phyloP scores from a whole-genome alignment of 1,140 invertebrate genomes.

The Cylas formicarius region DNA sequence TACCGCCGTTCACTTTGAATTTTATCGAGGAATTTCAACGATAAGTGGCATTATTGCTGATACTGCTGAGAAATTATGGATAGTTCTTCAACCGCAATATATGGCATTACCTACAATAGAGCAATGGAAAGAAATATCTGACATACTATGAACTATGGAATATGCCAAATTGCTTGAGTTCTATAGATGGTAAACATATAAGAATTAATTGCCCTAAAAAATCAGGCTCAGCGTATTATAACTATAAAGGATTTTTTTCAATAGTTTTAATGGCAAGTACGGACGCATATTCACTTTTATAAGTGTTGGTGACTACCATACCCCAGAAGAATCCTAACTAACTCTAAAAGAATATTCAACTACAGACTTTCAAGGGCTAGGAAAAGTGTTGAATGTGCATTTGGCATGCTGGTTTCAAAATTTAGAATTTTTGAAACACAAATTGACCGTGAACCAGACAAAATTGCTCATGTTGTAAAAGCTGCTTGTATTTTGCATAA shows the following conservation, averaged over 20 bases:
- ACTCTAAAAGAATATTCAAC: too few species aligned
- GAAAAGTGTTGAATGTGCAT: conserved; percentile 5
- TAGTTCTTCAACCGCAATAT: conserved; percentile 14
- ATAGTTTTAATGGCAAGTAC: too few species aligned
- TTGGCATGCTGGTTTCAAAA: conserved; percentile 13
- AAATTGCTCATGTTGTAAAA: conserved; percentile 8
- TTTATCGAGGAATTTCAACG: conserved; percentile 20
- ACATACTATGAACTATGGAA: too few species aligned
- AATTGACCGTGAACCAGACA: conserved; percentile 5
- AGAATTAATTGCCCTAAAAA: too few species aligned
- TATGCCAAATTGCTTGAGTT: too few species aligned
- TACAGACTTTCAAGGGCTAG: too few species aligned
- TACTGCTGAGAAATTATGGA: conserved; percentile 11
- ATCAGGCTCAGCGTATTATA: too few species aligned
- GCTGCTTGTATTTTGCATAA: conserved; percentile 17
- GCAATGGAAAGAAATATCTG: conserved; percentile 13
- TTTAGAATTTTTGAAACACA: conserved; percentile 8
- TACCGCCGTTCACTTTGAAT: conserved; percentile 11
- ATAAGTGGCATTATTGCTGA: conserved; percentile 19
- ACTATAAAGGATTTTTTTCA: too few species aligned
- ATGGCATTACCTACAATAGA: conserved; percentile 18
- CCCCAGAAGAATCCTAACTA: too few species aligned
- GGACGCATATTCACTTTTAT: conserved; percentile 12
- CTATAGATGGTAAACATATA: too few species aligned
- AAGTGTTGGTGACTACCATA: too few species aligned